These are phyloP conservation scores for Pollenia griseotomentosa DNA, from an alignment of 2,888 invertebrate genomes.

Conservation along the genomic window DNA sequence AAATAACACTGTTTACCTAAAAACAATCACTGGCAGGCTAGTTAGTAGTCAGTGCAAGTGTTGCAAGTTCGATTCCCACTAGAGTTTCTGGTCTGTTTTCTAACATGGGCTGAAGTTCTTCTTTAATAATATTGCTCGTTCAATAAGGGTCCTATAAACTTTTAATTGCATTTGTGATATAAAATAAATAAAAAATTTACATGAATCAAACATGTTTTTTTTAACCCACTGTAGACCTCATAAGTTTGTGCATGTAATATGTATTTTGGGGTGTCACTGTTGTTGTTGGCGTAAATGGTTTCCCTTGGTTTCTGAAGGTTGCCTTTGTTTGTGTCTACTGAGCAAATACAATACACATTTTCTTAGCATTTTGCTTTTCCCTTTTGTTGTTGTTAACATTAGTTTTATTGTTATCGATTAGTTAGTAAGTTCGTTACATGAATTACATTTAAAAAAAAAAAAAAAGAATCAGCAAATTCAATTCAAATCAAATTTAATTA, in stretches of 20 bases:
- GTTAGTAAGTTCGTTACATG: slow-evolving; percentile 16
- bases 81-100: too few relatives aligned
- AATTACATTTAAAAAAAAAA: not conserved
- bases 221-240: slow-evolving; percentile 33
- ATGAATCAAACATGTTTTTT: too few relatives aligned
- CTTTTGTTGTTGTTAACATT: slow-evolving; percentile 32
- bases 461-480: slow-evolving; percentile 12
- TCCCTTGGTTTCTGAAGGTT: slow-evolving; percentile 68
- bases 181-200: too few relatives aligned
- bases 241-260: not conserved
- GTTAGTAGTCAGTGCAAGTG: too few relatives aligned
- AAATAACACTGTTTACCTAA: too few relatives aligned
- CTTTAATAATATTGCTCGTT: too few relatives aligned
- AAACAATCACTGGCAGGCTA: too few relatives aligned
- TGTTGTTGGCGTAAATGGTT: slow-evolving; percentile 17
- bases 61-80: too few relatives aligned
- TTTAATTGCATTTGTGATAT: too few relatives aligned
- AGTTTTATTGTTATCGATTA: slow-evolving; percentile 65
- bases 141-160: too few relatives aligned
- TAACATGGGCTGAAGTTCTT: too few relatives aligned
- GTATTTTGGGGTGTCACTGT: not conserved
- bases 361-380: slow-evolving; percentile 15
- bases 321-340: slow-evolving; percentile 56
- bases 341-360: slow-evolving; percentile 53
- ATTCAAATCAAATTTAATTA: not conserved